Evolutionary conservation across 2,888 invertebrate genomes (phyloP).

Genomic region (Thymelicus acteon): DNA sequence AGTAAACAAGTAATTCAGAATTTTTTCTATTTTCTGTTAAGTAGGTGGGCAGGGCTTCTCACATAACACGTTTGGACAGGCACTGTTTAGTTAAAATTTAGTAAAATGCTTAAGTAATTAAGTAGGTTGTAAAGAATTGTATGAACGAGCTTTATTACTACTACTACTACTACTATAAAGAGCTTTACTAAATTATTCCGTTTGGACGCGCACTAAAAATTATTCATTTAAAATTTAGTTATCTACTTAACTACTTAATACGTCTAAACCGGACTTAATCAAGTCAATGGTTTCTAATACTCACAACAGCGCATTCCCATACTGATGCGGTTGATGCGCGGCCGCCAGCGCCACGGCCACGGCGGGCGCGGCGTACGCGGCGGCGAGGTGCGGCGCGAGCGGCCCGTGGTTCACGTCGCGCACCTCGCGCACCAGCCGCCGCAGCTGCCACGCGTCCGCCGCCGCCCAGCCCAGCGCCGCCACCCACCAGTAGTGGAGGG

Average conservation of each 20-base stretch:
- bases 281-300: constrained; percentile 59
- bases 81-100: too few species aligned
- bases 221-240: background rate
- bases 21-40: too few species aligned
- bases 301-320: constrained; percentile 97
- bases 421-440: constrained; percentile 97
- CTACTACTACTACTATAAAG: too few species aligned
- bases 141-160: too few species aligned
- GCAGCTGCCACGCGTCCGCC: constrained; percentile 96
- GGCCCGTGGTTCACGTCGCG: constrained; percentile 98
- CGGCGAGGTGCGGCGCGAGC: constrained; percentile 95
- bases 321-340: constrained; percentile 96
- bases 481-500: constrained; percentile 97
- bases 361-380: constrained; percentile 97
- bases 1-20: too few species aligned
- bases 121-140: too few species aligned
- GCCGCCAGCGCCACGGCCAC: constrained; percentile 95
- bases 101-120: too few species aligned
- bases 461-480: constrained; percentile 96
- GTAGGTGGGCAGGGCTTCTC: too few species aligned
- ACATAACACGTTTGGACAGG: too few species aligned
- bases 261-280: too few species aligned
- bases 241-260: background rate
- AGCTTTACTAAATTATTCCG: too few species aligned
- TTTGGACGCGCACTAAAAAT: too few species aligned